Conservation (phyloP, 1,140 invertebrate genomes). For the Aphidius gifuensis region DNA sequence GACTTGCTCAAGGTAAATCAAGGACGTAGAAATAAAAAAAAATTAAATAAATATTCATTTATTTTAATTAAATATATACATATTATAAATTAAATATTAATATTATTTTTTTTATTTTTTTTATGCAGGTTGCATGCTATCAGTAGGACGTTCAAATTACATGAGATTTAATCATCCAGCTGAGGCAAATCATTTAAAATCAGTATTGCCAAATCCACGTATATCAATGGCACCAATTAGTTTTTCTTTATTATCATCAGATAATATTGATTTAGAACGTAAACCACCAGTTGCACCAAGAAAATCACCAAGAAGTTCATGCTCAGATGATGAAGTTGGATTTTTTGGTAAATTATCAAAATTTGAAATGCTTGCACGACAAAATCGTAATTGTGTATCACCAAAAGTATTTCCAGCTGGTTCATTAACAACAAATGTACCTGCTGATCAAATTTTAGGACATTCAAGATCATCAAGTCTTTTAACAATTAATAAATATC, state of each 20-base stretch:
- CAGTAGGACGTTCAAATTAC: conserved; percentile 82
- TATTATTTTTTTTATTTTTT: conserved; percentile 18
- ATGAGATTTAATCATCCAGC: conserved; percentile 88
- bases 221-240: conserved; percentile 74
- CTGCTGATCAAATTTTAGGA: conserved; percentile 73
- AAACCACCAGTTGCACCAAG: conserved; percentile 57
- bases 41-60: neutral
- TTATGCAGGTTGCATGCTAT: conserved; percentile 76
- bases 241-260: conserved; percentile 42
- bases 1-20: conserved; percentile 71
- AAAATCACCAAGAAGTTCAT: conserved; percentile 53
- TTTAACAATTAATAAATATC: conserved; percentile 38
- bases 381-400: conserved; percentile 56
- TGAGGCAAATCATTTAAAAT: conserved; percentile 80
- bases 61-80: conserved; percentile 1
- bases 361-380: conserved; percentile 51
- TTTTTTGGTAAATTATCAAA: conserved; percentile 51
- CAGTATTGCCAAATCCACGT: conserved; percentile 69
- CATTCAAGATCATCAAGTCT: conserved; percentile 47
- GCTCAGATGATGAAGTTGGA: conserved; percentile 55
- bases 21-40: neutral
- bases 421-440: conserved; percentile 73
- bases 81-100: neutral
- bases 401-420: conserved; percentile 76
- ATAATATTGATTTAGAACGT: conserved; percentile 41